Evolutionary conservation across 2,113 vertebrate genomes (phyloP).

Genomic region (Hippocampus zosterae): DNA sequence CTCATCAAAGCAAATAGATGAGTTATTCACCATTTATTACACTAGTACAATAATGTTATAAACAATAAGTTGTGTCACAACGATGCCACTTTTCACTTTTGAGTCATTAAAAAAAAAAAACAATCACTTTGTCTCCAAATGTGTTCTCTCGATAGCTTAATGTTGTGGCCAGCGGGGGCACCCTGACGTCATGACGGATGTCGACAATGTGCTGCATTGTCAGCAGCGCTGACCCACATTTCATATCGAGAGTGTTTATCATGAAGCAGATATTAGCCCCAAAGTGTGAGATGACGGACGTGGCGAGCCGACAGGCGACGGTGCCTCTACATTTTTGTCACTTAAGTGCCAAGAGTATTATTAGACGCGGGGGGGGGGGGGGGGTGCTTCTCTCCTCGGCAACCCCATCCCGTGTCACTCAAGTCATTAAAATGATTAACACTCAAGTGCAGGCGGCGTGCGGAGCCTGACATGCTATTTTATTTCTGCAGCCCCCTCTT

Average conservation of each 20-base stretch:
- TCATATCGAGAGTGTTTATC: not conserved
- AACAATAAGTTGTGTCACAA: not conserved
- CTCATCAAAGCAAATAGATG: not conserved
- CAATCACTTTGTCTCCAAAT: not conserved
- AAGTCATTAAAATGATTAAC: not conserved
- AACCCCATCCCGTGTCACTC: not conserved
- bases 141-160: not conserved
- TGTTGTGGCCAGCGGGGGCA: not conserved
- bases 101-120: not conserved
- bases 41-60: too few species aligned
- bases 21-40: not conserved
- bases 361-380: constrained; percentile 48
- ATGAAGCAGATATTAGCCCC: constrained; percentile 9
- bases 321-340: constrained; percentile 14
- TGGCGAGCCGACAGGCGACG: not conserved
- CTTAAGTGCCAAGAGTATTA: constrained; percentile 4
- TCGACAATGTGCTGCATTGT: not conserved
- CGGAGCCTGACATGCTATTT: not conserved
- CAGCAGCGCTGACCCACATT: not conserved
- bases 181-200: not conserved
- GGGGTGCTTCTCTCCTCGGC: constrained; percentile 24
- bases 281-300: constrained; percentile 6
- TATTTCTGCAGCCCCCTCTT: not conserved
- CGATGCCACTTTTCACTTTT: not conserved
- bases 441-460: not conserved